Conservation (phyloP, 2,113 vertebrate genomes). For the Corythaixoides concolor region DNA sequence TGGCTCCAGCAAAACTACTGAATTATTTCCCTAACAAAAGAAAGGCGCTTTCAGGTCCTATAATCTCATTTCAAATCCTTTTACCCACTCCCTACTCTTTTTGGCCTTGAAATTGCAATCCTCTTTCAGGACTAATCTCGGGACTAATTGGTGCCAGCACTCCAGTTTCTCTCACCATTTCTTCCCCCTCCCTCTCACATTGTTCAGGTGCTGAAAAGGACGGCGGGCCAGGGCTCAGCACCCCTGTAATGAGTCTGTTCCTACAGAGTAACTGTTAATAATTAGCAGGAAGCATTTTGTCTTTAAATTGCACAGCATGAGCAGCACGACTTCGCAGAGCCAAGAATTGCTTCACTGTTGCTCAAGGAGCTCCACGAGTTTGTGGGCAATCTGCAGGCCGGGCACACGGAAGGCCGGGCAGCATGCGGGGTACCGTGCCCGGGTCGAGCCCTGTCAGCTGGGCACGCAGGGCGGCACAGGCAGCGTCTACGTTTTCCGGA, state of each 20-base stretch:
- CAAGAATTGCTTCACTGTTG: conserved; percentile 25
- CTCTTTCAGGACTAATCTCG: conserved; percentile 79
- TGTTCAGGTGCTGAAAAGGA: conserved; percentile 60
- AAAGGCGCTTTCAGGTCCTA: conserved; percentile 74
- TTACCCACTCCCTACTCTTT: conserved; percentile 75
- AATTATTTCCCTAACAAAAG: conserved; percentile 80
- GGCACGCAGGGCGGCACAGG: not conserved
- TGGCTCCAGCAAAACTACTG: conserved; percentile 68
- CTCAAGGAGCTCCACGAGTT: not conserved
- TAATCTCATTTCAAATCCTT: conserved; percentile 87
- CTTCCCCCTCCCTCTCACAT: not conserved
- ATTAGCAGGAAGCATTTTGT: conserved; percentile 76
- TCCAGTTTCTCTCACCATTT: not conserved
- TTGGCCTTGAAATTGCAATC: conserved; percentile 80
- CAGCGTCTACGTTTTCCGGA: accelerated
- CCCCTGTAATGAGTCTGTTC: conserved; percentile 57
- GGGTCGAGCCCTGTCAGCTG: accelerated
- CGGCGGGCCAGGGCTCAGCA: conserved; percentile 40
- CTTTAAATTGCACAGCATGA: conserved; percentile 73
- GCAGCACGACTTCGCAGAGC: conserved; percentile 32
- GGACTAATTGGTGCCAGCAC: conserved; percentile 75
- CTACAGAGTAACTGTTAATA: conserved; percentile 69
- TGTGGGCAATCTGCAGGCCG: not conserved
- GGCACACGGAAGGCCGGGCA: not conserved
- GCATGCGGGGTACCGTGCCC: accelerated